Base-by-base conservation (phyloP, 2,113 vertebrate species). In the Aphelocoma coerulescens region DNA sequence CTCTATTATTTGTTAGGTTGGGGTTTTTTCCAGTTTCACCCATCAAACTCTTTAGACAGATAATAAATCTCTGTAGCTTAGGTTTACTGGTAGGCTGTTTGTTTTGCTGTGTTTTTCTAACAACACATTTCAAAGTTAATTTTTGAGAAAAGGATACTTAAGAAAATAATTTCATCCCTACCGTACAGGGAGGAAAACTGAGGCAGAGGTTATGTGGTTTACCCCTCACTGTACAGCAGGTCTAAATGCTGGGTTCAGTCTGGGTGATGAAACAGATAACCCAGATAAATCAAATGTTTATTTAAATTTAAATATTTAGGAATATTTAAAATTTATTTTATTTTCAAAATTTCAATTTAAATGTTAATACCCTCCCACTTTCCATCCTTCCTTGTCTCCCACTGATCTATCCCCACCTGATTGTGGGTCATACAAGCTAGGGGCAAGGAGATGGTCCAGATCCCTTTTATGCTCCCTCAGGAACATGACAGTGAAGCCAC, bases 41-140 rank as follows among this genome's bases (percentile, higher is more conserved):
- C 44, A 76, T 95, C 87, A 94, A 51, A 63, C 91, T 90, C 49
- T 83, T 74, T 39, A 72, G 72, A 79, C 33, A 85, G 48, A 76
- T 37, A 80, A 83, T 74, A 92, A 94, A 90, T 88, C 52, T 82
- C 21, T 74, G 48, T 54, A 85, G 59, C 33, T 39, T 78, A n/a
- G 5, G 19, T 35, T 89, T 87, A 72, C 22, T 75, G 41, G 49
- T 68, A 87, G 37, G 11, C 21, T 90, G 14, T 26, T 77, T 87
- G 33, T 32, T 85, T 71, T 67, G 37, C 39, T 66, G 7, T 33
- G 17, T 6, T 66, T 90, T 89, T 76, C 69, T 57, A 82, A 73
- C 23, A 76, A 49, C 28, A 69, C 8, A 20, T 73, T 82, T 62
- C 22, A 85, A 90, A 57, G 23, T 46, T 83, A 65, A 52, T 91